Evolutionary conservation across 2,797 vertebrate genomes (phyloP).

Genomic region (Micromesistius poutassou): DNA sequence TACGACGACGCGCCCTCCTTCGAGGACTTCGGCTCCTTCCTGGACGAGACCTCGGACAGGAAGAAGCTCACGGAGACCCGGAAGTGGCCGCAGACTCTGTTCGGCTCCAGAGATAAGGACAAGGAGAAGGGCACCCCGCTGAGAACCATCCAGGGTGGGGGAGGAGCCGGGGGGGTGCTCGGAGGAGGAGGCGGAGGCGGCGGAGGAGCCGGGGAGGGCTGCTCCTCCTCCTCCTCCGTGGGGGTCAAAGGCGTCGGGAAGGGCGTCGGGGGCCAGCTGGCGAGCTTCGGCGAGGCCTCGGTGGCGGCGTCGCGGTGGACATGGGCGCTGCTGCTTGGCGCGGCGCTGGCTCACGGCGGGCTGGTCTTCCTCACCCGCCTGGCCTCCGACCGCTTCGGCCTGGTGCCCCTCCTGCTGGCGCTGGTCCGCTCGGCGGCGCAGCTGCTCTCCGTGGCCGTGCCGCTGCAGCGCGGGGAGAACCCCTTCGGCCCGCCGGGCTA

Average conservation of each 20-base stretch:
- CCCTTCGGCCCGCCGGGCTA: constrained; percentile 89
- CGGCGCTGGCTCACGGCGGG: constrained; percentile 88
- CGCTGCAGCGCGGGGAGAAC: constrained; percentile 84
- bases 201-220: constrained; percentile 18
- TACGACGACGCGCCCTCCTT: constrained; percentile 84
- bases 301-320: constrained; percentile 84
- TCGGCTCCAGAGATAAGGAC: constrained; percentile 77
- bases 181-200: background rate
- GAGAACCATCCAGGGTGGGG: constrained; percentile 43
- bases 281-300: constrained; percentile 83
- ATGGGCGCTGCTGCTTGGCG: constrained; percentile 86
- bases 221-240: constrained; percentile 18
- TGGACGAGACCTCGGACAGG: constrained; percentile 88
- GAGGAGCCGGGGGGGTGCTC: constrained; percentile 36
- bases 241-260: constrained; percentile 52
- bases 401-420: constrained; percentile 90
- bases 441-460: constrained; percentile 81
- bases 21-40: constrained; percentile 84
- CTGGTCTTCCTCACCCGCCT: constrained; percentile 87
- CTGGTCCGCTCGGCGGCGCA: constrained; percentile 89
- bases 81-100: constrained; percentile 78
- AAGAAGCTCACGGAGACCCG: constrained; percentile 77
- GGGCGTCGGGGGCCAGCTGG: constrained; percentile 77
- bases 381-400: constrained; percentile 85
- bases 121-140: constrained; percentile 49